Conservation (phyloP, 2,797 vertebrate genomes). For the Somateria mollissima region DNA sequence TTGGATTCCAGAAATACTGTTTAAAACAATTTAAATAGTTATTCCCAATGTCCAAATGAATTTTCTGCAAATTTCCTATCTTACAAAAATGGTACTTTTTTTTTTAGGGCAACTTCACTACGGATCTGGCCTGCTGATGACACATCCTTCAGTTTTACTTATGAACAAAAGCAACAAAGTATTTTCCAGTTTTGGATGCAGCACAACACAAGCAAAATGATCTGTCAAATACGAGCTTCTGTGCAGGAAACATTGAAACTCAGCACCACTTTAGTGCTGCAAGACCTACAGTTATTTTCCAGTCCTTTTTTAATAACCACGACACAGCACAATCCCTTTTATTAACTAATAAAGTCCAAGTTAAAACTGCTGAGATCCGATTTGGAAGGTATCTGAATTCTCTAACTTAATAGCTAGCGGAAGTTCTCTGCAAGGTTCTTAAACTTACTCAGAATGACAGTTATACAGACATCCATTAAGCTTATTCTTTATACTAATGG, state of each 20-base stretch:
- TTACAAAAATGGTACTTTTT: background rate
- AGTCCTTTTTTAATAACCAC: background rate
- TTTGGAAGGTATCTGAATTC: background rate
- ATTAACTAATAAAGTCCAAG: background rate
- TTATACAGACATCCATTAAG: background rate
- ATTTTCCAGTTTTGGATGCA: background rate
- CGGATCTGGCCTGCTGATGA: background rate
- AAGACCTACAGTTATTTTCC: background rate
- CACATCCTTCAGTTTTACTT: background rate
- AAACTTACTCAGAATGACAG: background rate
- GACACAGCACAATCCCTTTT: background rate
- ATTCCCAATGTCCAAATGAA: background rate
- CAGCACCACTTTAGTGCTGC: background rate
- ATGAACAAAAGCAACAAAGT: background rate
- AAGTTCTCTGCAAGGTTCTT: background rate
- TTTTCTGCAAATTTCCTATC: background rate
- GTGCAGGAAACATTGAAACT: background rate
- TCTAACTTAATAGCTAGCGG: background rate
- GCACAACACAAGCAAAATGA: background rate
- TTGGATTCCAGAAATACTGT: background rate
- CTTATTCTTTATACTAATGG: background rate
- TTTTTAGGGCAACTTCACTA: background rate
- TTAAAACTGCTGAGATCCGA: background rate
- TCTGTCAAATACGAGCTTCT: background rate
- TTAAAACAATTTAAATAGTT: background rate